Evolutionary conservation across 2,888 invertebrate genomes (phyloP), one percentile per base, ranked within the genome.

Genomic region (Pammene aurita): DNA sequence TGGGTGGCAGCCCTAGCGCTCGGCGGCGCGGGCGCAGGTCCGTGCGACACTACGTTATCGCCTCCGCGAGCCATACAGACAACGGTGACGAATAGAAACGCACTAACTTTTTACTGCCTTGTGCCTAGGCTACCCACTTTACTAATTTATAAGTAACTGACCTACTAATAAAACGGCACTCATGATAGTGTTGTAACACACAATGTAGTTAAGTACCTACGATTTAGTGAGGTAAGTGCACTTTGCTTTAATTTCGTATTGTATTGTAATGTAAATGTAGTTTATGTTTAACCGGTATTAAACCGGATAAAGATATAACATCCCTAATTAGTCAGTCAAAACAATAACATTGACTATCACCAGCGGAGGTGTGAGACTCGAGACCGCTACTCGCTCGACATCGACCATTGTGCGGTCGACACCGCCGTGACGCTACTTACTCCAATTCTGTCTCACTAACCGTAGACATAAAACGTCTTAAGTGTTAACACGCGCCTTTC

Each of bases 371-470:
- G 90, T 87, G 87, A 90, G 85, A 84, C 89, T 84, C 89, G 88
- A 84, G 88, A 89, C 90, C 89, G 90, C 90, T 90, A 90, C 85
- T 83, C 89, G 89, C 83, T 84, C 86, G 83, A 87, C 89, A 87
- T 87, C 87, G 84, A 82, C 84, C 83, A 92, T 92, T 92, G 92
- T 92, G 90, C 89, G 88, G 90, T 86, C 88, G 88, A 87, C 87
- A 86, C 87, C 88, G 89, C 87, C 91, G 89, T 91, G 91, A 90
- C 90, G 90, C 90, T 92, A 92, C 92, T 90, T 91, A 92, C 92
- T 92, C 92, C 89, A 92, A 92, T 92, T 92, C 91, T 90, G 90
- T 89, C 89, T 86, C 77, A 76, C 73, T 61, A 71, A 38, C 61
- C 78, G 75, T 84, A 84, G 83, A 84, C 67, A 46, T 73, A 78